Percentiles rank a stretch among this genome's conserved stretches.
Conservation (phyloP, 2,797 vertebrate species). For the Sebastes hubbsi region DNA sequence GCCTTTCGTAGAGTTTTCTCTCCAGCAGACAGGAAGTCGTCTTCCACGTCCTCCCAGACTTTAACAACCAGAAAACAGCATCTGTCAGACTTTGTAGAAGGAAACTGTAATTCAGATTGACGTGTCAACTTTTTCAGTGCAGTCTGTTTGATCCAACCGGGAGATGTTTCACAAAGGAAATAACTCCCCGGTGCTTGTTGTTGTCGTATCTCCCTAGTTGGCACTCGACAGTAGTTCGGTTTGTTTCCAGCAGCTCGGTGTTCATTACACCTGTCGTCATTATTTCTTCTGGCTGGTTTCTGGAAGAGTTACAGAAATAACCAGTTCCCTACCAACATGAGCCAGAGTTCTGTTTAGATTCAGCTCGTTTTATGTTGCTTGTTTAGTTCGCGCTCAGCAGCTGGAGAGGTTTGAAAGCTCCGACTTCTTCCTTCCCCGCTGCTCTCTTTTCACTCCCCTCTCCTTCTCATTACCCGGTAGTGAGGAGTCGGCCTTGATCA, state of each 20-base stretch:
- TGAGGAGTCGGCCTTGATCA: conserved; percentile 34
- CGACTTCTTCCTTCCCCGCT: conserved; percentile 13
- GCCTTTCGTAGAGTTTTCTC: not conserved
- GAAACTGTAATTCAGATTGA: not conserved
- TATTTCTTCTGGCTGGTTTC: conserved; percentile 1
- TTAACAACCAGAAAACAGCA: not conserved
- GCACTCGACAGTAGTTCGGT: not conserved
- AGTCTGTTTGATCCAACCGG: not conserved
- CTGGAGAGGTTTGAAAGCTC: not conserved
- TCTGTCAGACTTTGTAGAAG: not conserved
- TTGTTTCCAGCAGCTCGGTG: conserved; percentile 1
- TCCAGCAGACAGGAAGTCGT: not conserved
- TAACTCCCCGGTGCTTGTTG: not conserved
- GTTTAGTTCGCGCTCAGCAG: not conserved
- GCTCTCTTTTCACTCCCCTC: not conserved
- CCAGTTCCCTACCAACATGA: not conserved
- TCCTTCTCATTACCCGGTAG: conserved; percentile 14
- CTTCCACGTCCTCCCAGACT: accelerated
- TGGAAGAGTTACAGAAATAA: conserved; percentile 5
- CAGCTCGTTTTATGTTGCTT: not conserved
- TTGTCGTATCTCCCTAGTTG: not conserved
- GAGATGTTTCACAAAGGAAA: not conserved
- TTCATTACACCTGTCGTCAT: not conserved
- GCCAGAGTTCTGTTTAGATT: not conserved
- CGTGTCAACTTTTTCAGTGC: not conserved